Conservation (phyloP, 2,888 invertebrate species). For the Brachyptera risi region DNA sequence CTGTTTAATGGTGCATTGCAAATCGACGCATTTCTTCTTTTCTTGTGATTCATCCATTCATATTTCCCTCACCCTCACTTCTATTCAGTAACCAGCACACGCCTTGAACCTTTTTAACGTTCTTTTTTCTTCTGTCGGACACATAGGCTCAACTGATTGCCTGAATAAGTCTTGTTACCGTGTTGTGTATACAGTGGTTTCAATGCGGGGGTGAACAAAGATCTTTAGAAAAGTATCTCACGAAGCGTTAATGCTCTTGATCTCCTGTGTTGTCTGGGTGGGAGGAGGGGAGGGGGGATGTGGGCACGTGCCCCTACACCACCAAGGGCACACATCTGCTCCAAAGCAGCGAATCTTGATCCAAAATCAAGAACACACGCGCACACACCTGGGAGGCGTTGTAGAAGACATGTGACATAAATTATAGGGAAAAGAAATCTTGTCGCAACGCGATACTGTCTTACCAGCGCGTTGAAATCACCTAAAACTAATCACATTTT, state of each 20-base stretch:
- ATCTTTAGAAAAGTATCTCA: not conserved
- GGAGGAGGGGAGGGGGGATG: not conserved
- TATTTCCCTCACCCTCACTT: slow-evolving; percentile 2
- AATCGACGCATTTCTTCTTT: slow-evolving; percentile 14
- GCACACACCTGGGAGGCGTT: slow-evolving; percentile 7
- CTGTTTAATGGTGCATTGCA: slow-evolving; percentile 11
- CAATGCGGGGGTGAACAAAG: slow-evolving; percentile 20
- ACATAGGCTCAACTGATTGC: slow-evolving; percentile 10
- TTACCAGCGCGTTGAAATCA: not conserved
- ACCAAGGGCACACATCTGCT: not conserved
- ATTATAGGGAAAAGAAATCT: not conserved
- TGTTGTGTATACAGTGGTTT: slow-evolving; percentile 23
- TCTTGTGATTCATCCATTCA: slow-evolving; percentile 20
- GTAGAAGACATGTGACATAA: not conserved
- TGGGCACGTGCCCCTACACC: slow-evolving; percentile 3
- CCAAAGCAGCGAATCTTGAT: not conserved
- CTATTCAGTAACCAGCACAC: slow-evolving; percentile 11
- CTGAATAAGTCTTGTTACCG: slow-evolving; percentile 22
- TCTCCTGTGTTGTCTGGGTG: too few species aligned
- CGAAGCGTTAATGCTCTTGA: not conserved
- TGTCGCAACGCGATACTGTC: not conserved
- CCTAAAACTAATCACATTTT: not conserved
- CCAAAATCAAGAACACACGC: not conserved
- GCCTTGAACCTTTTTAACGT: slow-evolving; percentile 23
- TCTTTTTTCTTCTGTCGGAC: not conserved